phyloP scores from a whole-genome alignment of 2,888 invertebrate genomes.

The Cerceris ruficornis region DNA sequence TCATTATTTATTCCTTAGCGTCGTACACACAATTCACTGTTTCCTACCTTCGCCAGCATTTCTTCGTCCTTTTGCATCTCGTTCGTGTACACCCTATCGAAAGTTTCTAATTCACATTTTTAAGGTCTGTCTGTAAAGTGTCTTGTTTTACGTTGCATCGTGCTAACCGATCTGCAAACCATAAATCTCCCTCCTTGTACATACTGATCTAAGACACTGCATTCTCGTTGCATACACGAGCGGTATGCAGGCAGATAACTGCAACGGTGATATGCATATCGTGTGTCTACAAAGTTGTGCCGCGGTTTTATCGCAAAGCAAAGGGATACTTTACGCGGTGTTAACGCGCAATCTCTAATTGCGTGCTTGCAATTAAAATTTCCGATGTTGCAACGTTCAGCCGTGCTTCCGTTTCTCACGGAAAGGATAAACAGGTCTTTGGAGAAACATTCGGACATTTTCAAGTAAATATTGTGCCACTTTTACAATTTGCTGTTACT shows the following conservation, averaged over 20 bases:
- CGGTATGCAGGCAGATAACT: conserved; percentile 28
- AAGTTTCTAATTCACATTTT: conserved; percentile 4
- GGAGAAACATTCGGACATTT: neutral
- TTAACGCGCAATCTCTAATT: conserved; percentile 37
- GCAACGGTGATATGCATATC: conserved; percentile 27
- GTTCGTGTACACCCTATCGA: neutral
- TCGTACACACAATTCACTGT: no score
- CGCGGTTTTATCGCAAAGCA: conserved; percentile 29
- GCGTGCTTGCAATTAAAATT: conserved; percentile 48
- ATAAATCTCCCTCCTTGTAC: conserved; percentile 32
- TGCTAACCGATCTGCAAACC: conserved; percentile 17
- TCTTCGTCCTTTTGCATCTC: no score
- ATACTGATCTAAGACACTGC: conserved; percentile 40
- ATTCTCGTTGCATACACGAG: conserved; percentile 29
- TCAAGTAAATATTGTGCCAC: neutral
- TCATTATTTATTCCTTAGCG: no score
- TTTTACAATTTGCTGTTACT: neutral
- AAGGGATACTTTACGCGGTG: conserved; percentile 29
- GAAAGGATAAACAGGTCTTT: neutral
- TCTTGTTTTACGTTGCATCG: conserved; percentile 6
- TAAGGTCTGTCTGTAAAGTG: neutral
- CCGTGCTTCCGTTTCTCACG: neutral
- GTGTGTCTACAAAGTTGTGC: conserved; percentile 41
- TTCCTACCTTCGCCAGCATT: no score
- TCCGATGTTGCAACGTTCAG: conserved; percentile 22